Percentiles rank a stretch among this genome's conserved stretches.
phyloP scores from a whole-genome alignment of 2,797 vertebrate species.

The Myripristis jacobus region DNA sequence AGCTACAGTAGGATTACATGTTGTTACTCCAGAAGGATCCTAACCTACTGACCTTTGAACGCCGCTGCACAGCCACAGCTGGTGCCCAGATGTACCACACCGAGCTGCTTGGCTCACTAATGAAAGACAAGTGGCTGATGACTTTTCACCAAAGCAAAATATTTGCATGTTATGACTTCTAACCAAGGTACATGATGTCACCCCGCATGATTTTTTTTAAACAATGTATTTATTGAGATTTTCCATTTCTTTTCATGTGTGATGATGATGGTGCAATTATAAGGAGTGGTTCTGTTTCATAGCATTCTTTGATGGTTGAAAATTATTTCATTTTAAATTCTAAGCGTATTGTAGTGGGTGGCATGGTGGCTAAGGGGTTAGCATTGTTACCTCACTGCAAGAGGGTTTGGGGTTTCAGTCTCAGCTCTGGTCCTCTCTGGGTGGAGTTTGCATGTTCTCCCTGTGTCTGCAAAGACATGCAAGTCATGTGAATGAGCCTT shows the following conservation, averaged over 20 bases:
- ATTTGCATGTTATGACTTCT: constrained; percentile 24
- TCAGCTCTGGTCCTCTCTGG: too few relatives aligned
- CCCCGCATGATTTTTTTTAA: constrained; percentile 6
- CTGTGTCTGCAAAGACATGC: too few relatives aligned
- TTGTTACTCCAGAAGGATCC: constrained; percentile 64
- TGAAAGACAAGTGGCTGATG: constrained; percentile 45
- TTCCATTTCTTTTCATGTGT: too few relatives aligned
- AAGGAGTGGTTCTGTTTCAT: neutral
- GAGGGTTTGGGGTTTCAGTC: too few relatives aligned
- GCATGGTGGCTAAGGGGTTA: too few relatives aligned
- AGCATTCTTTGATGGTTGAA: neutral
- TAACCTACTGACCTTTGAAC: constrained; percentile 73
- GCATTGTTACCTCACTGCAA: too few relatives aligned
- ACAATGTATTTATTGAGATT: too few relatives aligned
- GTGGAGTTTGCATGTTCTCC: too few relatives aligned
- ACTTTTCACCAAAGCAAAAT: constrained; percentile 11
- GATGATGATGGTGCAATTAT: neutral
- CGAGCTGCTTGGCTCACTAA: constrained; percentile 23
- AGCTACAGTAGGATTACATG: constrained; percentile 64
- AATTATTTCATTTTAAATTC: constrained; percentile 7
- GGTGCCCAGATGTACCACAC: constrained; percentile 72
- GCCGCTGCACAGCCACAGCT: constrained; percentile 60
- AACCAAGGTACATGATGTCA: constrained; percentile 4
- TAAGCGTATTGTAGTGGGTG: constrained; percentile 4
- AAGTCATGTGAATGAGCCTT: too few relatives aligned